Evolutionary conservation across 2,888 invertebrate species (phyloP), one percentile per base, ranked within the genome.

Genomic region (Thymelicus sylvestris): DNA sequence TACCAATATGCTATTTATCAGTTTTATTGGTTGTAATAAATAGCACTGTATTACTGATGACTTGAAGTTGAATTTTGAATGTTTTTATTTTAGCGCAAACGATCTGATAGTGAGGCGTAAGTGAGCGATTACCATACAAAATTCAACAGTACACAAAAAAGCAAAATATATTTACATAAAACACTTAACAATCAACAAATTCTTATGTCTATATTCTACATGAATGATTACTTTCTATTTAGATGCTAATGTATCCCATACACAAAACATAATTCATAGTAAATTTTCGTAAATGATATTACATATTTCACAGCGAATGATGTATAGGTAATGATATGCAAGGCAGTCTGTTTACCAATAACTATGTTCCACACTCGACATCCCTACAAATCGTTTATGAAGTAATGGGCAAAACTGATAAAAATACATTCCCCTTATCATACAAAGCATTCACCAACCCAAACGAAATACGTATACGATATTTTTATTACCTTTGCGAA

Each of bases 401-500:
- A 52, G 7, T 52, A 19, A 52, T 52, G 50, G 7, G 50, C 8
- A 15, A 19, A 7, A 15, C 0, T 7, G 50, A 50, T 50, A 57
- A 47, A 38, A 15, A 15, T 61, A 3, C 6, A 55, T 55, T 47
- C 48, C 57, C n/a, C 8, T 13, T 63, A 19, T 68, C 7, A 52
- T 52, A 62, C 55, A 64, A 69, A 47, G 59, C 57, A 64, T n/a
- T 57, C 66, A 66, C 66, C 59, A 59, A 15, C 59, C 59, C 47
- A 66, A 59, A 66, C 24, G 44, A 66, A 59, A 66, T 66, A 66
- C 13, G 24, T 31, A 59, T n/a, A 66, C 24, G 44, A 39, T 24
- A 66, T 66, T 59, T 19, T 59, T 59, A 59, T 67, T 67, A 67
- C 67, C 67, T 67, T 59, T 66, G 15, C 0, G n/a, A 50, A 60